Conservation (phyloP, 2,113 vertebrate species). For the Albula goreensis region DNA sequence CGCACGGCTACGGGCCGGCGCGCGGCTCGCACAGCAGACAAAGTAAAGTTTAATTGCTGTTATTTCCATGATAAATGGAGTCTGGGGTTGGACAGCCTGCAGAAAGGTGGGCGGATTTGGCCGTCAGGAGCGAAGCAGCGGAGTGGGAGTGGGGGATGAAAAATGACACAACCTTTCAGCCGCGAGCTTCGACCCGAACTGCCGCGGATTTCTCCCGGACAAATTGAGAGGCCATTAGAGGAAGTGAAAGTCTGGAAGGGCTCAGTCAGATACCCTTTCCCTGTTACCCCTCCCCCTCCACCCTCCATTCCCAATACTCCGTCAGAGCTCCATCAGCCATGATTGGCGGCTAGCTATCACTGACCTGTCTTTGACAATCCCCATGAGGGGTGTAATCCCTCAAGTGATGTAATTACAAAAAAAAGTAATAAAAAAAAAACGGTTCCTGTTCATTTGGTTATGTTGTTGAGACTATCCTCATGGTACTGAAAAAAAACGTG, state of each 20-base stretch:
- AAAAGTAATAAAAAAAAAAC: too few relatives aligned
- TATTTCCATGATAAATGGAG: slow-evolving; percentile 62
- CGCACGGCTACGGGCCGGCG: slow-evolving; percentile 54
- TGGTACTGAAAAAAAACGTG: neutral
- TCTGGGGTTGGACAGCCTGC: slow-evolving; percentile 52
- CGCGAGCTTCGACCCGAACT: slow-evolving; percentile 50
- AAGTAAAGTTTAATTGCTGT: slow-evolving; percentile 69
- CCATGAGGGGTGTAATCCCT: neutral
- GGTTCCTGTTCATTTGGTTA: neutral
- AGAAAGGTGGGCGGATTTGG: slow-evolving; percentile 61
- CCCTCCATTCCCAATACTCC: neutral
- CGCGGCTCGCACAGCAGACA: slow-evolving; percentile 58
- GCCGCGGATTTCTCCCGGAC: slow-evolving; percentile 48
- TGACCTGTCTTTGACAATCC: neutral
- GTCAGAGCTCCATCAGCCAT: slow-evolving; percentile 13
- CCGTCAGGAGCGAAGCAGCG: slow-evolving; percentile 41
- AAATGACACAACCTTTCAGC: slow-evolving; percentile 61
- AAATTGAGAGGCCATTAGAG: slow-evolving; percentile 60
- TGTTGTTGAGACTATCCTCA: neutral
- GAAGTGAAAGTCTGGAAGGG: slow-evolving; percentile 58
- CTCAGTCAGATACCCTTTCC: slow-evolving; percentile 47
- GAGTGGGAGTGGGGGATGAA: slow-evolving; percentile 57
- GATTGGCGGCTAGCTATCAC: neutral
- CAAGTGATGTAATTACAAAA: too few relatives aligned
- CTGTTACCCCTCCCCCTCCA: neutral